phyloP scores from a whole-genome alignment of 2,888 invertebrate genomes.

The Oligia fasciuncula region DNA sequence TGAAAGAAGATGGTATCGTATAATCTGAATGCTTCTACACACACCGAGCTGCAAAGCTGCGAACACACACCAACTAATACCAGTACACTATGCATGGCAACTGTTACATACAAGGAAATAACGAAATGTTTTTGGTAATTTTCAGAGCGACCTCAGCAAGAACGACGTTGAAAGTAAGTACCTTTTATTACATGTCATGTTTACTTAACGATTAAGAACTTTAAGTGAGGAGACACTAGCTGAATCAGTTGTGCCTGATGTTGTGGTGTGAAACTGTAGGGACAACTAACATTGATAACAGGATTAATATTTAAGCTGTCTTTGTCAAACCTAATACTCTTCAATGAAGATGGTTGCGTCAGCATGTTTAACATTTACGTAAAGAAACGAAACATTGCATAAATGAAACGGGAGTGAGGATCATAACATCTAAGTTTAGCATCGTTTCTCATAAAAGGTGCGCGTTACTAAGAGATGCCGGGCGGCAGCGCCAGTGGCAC shows the following conservation, averaged over 20 bases:
- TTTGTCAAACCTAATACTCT: conserved; percentile 11
- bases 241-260: conserved; percentile 1
- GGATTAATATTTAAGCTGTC: conserved; percentile 20
- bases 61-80: conserved; percentile 76
- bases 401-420: conserved; percentile 71
- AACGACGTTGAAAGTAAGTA: conserved; percentile 97
- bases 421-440: conserved; percentile 86
- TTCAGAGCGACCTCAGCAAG: conserved; percentile 96
- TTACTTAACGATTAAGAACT: conserved; percentile 30
- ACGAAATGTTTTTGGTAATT: conserved; percentile 88
- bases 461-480: conserved; percentile 83
- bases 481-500: conserved; percentile 78
- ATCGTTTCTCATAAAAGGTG: conserved; percentile 87
- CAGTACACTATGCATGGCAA: conserved; percentile 77
- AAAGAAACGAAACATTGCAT: conserved; percentile 64
- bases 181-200: conserved; percentile 41
- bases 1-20: conserved; percentile 81
- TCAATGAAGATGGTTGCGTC: conserved; percentile 10
- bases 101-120: conserved; percentile 80
- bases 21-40: conserved; percentile 69
- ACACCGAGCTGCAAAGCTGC: conserved; percentile 76
- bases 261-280: conserved; percentile 19
- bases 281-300: conserved; percentile 34
- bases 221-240: conserved; percentile 12
- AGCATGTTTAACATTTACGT: conserved; percentile 32